Base-by-base conservation (phyloP, 2,888 invertebrate species). In the Drosophila kambysellisi region DNA sequence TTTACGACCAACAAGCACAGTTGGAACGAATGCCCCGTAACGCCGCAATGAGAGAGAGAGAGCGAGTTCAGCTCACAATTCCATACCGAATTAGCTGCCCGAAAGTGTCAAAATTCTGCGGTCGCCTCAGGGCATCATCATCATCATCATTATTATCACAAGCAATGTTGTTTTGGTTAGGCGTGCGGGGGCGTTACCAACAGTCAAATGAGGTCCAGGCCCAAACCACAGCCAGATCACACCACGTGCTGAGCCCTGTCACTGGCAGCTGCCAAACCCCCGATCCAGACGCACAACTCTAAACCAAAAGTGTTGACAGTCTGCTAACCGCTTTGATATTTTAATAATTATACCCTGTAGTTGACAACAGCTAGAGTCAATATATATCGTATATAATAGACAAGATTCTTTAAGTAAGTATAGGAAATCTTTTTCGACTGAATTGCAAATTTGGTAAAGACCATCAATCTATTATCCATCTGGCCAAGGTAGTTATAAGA, bases 1-100 rank as follows among this genome's bases (percentile, higher is more conserved):
- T 92, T 92, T 91, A 92, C 91, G 90, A 90, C 92, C 92, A 83
- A 92, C 92, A 92, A 91, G 85, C 91, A 89, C 92, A 91, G 91
- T 91, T 88, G 92, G 89, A 85, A 78, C 79, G 64, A 77, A 50
- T 66, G 39, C 29, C 29, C 50, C 35, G 33, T 61, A 43, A 32
- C 32, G 57, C 20, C 32, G 57, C 20, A n/a, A 32, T 29, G 30
- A 37, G 50, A 46, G 4, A 46, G 4, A n/a, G 41, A 5, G 43
- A 43, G 41, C 11, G 53, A 54, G 29, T 29, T 30, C 11, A 56
- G 59, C 37, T 35, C 54, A 25, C 33, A 51, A 41, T 52, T 39
- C 52, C 39, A 39, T 30, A 48, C 25, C 8, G 76, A 81, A 84
- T 84, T 88, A 84, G 88, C 84, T 82, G 73, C 58, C 76, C 67